A percentile compares a stretch with the other conserved stretches of the same genome.
phyloP scores from a whole-genome alignment of 1,140 invertebrate species.

The Drosophila elegans region DNA sequence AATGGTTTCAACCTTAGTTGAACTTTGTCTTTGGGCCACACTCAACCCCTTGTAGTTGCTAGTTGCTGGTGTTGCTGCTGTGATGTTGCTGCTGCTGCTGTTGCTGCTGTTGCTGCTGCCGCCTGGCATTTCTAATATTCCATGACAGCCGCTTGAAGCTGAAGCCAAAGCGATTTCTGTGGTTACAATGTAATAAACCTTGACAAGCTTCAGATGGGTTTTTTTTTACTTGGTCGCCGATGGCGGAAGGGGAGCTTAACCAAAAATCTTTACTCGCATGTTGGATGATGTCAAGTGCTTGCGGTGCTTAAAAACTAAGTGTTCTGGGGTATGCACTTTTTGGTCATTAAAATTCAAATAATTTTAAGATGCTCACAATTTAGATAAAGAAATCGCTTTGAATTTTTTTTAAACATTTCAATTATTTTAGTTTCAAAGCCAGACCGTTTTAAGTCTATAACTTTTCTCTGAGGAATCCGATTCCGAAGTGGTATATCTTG shows the following conservation, averaged over 20 bases:
- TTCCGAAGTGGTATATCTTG: no score
- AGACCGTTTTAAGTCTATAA: no score
- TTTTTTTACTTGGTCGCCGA: slow-evolving; percentile 4
- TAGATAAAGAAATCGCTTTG: no score
- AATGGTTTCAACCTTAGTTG: slow-evolving; percentile 83
- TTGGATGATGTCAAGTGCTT: slow-evolving; percentile 69
- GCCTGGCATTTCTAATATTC: slow-evolving; percentile 76
- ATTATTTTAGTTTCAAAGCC: no score
- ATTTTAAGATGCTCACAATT: background rate
- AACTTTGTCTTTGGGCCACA: slow-evolving; percentile 76
- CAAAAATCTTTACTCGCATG: slow-evolving; percentile 27
- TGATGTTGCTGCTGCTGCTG: slow-evolving; percentile 9
- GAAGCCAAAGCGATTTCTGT: slow-evolving; percentile 60
- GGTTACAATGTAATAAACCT: slow-evolving; percentile 82
- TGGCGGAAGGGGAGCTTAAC: slow-evolving; percentile 19
- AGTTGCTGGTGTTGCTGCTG: slow-evolving; percentile 30
- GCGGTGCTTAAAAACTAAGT: slow-evolving; percentile 4
- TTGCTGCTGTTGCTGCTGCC: slow-evolving; percentile 32
- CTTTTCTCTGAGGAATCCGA: no score
- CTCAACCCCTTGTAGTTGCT: slow-evolving; percentile 56
- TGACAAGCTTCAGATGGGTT: slow-evolving; percentile 64
- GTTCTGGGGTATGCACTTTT: slow-evolving; percentile 19
- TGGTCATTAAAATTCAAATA: slow-evolving; percentile 5
- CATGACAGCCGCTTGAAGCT: slow-evolving; percentile 74
- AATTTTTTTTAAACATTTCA: no score